These are phyloP conservation scores for Microcebus jonahi DNA, from an alignment of 2,113 vertebrate species.

Conservation along the genomic window DNA sequence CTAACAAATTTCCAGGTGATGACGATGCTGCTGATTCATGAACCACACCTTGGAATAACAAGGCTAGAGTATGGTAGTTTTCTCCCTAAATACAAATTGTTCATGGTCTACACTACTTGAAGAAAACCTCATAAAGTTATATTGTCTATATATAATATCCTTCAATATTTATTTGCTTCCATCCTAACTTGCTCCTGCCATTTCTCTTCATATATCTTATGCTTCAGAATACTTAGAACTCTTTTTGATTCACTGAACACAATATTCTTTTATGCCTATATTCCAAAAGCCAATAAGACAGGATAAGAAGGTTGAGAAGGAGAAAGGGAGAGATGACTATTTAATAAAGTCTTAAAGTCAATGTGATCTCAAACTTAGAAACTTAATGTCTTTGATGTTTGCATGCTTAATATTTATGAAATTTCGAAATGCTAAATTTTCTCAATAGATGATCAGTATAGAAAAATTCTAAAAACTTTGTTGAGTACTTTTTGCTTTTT, in stretches of 20 bases:
- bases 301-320: background rate
- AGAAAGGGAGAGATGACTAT: background rate
- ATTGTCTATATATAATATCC: background rate
- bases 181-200: background rate
- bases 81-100: background rate
- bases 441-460: background rate
- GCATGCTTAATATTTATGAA: background rate
- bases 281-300: background rate
- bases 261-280: background rate
- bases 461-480: background rate
- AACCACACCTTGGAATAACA: background rate
- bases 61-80: background rate
- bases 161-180: background rate
- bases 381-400: background rate
- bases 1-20: background rate
- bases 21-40: background rate
- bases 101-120: background rate
- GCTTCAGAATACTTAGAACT: background rate
- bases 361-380: background rate
- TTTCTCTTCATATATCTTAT: background rate
- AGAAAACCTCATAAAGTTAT: background rate
- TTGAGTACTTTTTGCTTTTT: background rate
- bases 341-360: background rate
- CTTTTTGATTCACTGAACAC: background rate
- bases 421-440: background rate